Evolutionary conservation across 2,797 vertebrate species (phyloP), one percentile per base, ranked within the genome.

Genomic region (Pygocentrus nattereri): DNA sequence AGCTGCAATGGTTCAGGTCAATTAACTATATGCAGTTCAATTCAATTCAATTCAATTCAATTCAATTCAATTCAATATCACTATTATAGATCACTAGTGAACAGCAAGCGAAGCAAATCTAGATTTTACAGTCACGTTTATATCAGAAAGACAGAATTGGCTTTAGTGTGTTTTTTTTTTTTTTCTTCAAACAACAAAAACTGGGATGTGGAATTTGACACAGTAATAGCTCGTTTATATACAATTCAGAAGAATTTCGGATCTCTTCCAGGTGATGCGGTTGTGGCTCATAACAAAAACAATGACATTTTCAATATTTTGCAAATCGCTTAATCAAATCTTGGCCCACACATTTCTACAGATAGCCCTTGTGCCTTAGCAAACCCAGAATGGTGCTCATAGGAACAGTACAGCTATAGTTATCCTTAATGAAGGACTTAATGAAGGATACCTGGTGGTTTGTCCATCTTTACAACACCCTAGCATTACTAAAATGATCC

Each of bases 341-440:
- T 49, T 70, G 30, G 27, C 23, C 5, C 19, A 44, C 15, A 54
- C 18, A 59, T 38, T 71, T 68, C 49, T 78, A 67, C 12, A 68
- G n/a, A 49, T 59, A 74, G 81, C 75, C 81, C 76, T 82, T 74
- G 50, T 73, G 61, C 75, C 69, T 78, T 50, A 70, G n/a, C 31
- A 23, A 71, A 76, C 71, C 62, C 3, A 44, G n/a, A 77, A 64
- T 31, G n/a, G 56, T 72, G 54, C 44, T 81, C 27, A 38, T 21
- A 41, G 58, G 56, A 61, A 62, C 50, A 41, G 74, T 23, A 74
- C 34, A 71, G 44, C 74, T 52, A 54, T 18, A 76, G 52, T 31
- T 12, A 34, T 58, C 71, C 54, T 59, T 59, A 38, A 58, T 47
- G 41, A 69, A 34, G 52, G 27, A 61, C 54, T 59, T 59, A 38